Evolutionary conservation across 2,113 vertebrate genomes (phyloP), one percentile per base, ranked within the genome.

Genomic region (Microtus pennsylvanicus): DNA sequence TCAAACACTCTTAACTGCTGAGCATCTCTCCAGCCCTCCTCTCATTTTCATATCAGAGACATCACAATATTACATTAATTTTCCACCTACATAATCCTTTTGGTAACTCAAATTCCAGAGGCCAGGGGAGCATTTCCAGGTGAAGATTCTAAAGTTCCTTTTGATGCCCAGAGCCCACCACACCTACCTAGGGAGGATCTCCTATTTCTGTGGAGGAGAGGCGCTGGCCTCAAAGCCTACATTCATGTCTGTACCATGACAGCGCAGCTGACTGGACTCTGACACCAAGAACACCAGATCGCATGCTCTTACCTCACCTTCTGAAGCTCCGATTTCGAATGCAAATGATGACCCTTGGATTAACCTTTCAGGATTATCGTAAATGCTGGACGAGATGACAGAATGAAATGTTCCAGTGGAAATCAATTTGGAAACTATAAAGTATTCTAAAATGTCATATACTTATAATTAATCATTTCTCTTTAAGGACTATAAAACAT

Each of bases 81-180:
- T 47, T 85, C 16, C 35, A 38, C 42, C 26, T 76, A 69, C 42
- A 22, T 17, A 93, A 63, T 88, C 85, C 47, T 91, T 50, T 83
- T 58, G 50, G 93, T 91, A 88, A 90, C 45, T 92, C 65, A 67
- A 90, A 89, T 72, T 16, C 83, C 47, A 83, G 33, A 96, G 61
- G 69, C 5, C 33, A 67, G n/a, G 6, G 85, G 77, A 24, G 8
- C 19, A 87, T 82, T 92, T 92, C 90, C 72, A 93, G 74, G n/a
- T 82, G 52, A 95, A 97, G n/a, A 88, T 42, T 78, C 75, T 93
- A 45, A 96, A 74, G 12, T 83, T 94, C 38, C 19, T 92, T 61
- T 70, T 83, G 63, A 30, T 85, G n/a, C 33, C 9, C 8, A 1
- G 17, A 52, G 33, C 24, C 65, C 33, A 4, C 5, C 2, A 47